These are phyloP conservation scores for Epizoanthus scotinus DNA, from an alignment of 92 coral and sea anemone genomes.

Conservation along the genomic window DNA sequence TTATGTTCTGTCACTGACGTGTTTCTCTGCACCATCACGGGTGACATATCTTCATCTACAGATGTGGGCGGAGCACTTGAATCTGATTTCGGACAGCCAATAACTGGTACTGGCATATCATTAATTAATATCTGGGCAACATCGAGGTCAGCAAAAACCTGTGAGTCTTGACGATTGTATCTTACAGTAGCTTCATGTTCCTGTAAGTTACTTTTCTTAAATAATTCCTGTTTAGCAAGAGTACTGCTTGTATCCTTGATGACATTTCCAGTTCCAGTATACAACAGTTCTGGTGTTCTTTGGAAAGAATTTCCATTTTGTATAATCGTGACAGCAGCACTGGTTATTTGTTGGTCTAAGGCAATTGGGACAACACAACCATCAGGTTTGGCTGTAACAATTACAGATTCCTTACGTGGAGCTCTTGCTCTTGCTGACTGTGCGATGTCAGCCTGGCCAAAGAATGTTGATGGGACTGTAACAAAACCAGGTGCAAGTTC, in stretches of 20 bases:
- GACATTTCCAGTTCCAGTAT: not conserved
- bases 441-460: slow-evolving; percentile 16
- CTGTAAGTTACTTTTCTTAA: not conserved
- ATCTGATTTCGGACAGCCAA: slow-evolving; percentile 29
- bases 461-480: not conserved
- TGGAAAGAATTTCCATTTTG: not conserved
- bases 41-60: not conserved
- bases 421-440: slow-evolving; percentile 14
- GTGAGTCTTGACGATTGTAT: not conserved
- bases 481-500: slow-evolving; percentile 12
- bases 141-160: slow-evolving; percentile 80
- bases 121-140: slow-evolving; percentile 88
- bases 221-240: not conserved
- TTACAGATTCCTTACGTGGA: slow-evolving; percentile 34
- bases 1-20: not conserved
- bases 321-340: not conserved
- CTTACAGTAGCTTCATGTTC: not conserved
- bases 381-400: slow-evolving; percentile 37
- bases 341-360: not conserved
- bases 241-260: not conserved
- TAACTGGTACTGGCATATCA: slow-evolving; percentile 82
- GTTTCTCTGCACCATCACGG: not conserved
- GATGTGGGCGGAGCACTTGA: not conserved
- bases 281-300: not conserved
- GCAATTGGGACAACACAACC: slow-evolving; percentile 28